These are phyloP conservation scores for Pangasius larnaudii DNA, from an alignment of 2,797 vertebrate species.

Conservation along the genomic window DNA sequence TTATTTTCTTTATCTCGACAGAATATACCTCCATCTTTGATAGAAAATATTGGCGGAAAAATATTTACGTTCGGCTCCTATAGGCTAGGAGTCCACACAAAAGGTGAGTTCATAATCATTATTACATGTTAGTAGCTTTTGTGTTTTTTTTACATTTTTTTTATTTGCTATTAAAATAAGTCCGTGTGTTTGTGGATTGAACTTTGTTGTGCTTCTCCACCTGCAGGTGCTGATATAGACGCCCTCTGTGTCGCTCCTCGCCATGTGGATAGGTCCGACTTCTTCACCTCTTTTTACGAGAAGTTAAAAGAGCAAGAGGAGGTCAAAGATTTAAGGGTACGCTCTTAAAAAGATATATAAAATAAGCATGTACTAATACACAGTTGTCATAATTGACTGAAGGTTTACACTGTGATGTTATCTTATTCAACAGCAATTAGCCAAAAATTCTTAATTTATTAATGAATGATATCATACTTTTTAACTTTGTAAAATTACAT, in stretches of 20 bases:
- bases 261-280: conserved; percentile 86
- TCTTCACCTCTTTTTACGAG: conserved; percentile 90
- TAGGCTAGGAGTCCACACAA: conserved; percentile 87
- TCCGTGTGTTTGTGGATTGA: background rate
- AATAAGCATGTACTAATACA: background rate
- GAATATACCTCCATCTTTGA: conserved; percentile 86
- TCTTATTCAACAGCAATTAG: background rate
- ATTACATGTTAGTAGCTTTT: too few species aligned
- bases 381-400: background rate
- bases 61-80: conserved; percentile 92
- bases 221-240: conserved; percentile 88
- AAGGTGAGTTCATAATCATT: conserved; percentile 73
- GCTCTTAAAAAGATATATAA: conserved; percentile 29
- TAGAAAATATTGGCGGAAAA: conserved; percentile 88
- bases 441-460: background rate
- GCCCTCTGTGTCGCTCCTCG: conserved; percentile 87
- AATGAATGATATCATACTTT: background rate
- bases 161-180: background rate
- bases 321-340: conserved; percentile 86
- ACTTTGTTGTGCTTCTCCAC: background rate
- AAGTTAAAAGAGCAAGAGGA: conserved; percentile 89
- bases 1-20: conserved; percentile 63
- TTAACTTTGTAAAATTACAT: background rate
- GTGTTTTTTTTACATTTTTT: background rate
- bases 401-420: background rate